These are phyloP conservation scores for Poeciliopsis paucimaculata DNA, from an alignment of 2,797 vertebrate species.

Conservation along the genomic window DNA sequence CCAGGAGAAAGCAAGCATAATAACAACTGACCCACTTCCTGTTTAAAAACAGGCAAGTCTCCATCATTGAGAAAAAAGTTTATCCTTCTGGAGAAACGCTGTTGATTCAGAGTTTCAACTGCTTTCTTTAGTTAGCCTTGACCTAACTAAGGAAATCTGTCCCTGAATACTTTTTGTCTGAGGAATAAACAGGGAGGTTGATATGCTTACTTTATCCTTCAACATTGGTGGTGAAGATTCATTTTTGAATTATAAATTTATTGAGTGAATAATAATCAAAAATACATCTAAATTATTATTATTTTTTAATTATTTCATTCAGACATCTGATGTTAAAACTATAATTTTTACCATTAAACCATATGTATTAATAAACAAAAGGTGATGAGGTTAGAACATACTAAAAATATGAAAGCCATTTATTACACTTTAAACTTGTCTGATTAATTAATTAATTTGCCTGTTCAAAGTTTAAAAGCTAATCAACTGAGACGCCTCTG, in stretches of 20 bases:
- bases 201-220: neutral
- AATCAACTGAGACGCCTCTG: neutral
- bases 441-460: neutral
- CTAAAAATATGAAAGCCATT: neutral
- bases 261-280: neutral
- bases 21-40: slow-evolving; percentile 65
- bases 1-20: slow-evolving; percentile 49
- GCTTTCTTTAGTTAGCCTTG: slow-evolving; percentile 15
- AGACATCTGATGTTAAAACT: neutral
- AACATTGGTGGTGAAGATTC: neutral
- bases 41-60: slow-evolving; percentile 54
- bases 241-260: neutral
- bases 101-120: slow-evolving; percentile 47
- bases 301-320: neutral
- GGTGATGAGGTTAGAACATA: neutral
- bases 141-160: slow-evolving; percentile 9
- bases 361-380: neutral
- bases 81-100: slow-evolving; percentile 16
- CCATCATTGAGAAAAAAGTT: slow-evolving; percentile 37
- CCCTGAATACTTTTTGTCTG: slow-evolving; percentile 17
- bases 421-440: neutral
- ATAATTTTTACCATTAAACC: neutral
- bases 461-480: neutral
- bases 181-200: slow-evolving; percentile 4
- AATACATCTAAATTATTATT: neutral